Percentiles rank a stretch among this genome's conserved stretches.
Conservation (phyloP, 2,888 invertebrate genomes). For the Xiphydria camelus region DNA sequence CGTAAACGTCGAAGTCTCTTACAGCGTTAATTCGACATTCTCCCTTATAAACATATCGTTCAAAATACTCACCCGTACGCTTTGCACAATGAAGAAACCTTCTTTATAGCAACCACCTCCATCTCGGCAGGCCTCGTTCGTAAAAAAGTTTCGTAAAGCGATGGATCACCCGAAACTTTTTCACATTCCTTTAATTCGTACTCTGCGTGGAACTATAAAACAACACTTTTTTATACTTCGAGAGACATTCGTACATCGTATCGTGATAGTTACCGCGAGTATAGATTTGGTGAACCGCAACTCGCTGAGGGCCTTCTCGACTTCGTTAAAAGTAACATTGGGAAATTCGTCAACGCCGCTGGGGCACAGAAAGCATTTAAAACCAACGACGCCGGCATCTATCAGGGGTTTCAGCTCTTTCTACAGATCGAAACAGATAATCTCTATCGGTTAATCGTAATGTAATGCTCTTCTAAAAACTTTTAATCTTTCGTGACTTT, state of each 20-base stretch:
- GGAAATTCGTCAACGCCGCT: slow-evolving; percentile 73
- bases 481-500: not conserved
- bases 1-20: no score
- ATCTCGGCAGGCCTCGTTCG: slow-evolving; percentile 67
- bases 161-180: slow-evolving; percentile 56
- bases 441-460: no score
- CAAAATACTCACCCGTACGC: slow-evolving; percentile 62
- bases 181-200: slow-evolving; percentile 54
- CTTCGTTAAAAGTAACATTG: slow-evolving; percentile 62
- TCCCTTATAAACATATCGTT: no score
- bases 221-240: slow-evolving; percentile 7
- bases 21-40: no score
- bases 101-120: slow-evolving; percentile 69
- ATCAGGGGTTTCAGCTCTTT: slow-evolving; percentile 64
- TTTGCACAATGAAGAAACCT: slow-evolving; percentile 63
- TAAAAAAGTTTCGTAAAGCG: slow-evolving; percentile 67
- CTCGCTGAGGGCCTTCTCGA: slow-evolving; percentile 63
- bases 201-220: slow-evolving; percentile 73
- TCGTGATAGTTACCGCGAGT: slow-evolving; percentile 64
- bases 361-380: slow-evolving; percentile 73
- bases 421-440: slow-evolving; percentile 46
- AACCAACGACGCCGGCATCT: slow-evolving; percentile 71
- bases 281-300: slow-evolving; percentile 66
- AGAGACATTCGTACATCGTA: not conserved
- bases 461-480: not conserved